Evolutionary conservation across 2,113 vertebrate species (phyloP).

Genomic region (Xenopus borealis): DNA sequence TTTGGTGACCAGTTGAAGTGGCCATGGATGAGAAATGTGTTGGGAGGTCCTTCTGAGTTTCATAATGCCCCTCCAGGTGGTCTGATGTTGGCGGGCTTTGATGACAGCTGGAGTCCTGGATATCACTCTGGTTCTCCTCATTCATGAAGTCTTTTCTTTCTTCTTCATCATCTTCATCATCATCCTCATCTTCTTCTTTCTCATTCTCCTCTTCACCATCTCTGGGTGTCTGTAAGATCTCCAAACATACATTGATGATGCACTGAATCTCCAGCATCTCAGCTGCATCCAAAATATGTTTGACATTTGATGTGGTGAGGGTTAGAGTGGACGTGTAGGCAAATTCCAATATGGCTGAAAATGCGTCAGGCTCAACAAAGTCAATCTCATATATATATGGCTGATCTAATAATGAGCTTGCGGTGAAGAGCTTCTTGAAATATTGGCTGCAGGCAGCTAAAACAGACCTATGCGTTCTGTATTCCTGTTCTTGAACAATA

Average conservation of each 20-base stretch:
- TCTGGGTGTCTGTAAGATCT: conserved; percentile 87
- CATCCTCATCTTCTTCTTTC: conserved; percentile 62
- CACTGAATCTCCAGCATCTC: conserved; percentile 95
- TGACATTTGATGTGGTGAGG: conserved; percentile 87
- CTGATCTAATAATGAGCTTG: conserved; percentile 73
- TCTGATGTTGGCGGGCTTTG: conserved; percentile 80
- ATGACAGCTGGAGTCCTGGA: conserved; percentile 68
- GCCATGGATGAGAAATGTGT: conserved; percentile 58
- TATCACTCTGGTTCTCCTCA: conserved; percentile 61
- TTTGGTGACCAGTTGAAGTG: conserved; percentile 67
- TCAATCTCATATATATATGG: conserved; percentile 92
- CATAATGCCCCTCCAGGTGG: conserved; percentile 65
- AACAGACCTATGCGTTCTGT: conserved; percentile 89
- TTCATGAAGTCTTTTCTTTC: conserved; percentile 72
- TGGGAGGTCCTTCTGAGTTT: conserved; percentile 65
- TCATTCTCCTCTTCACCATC: conserved; percentile 66
- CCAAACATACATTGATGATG: conserved; percentile 91
- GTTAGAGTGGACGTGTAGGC: conserved; percentile 97
- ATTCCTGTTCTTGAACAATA: conserved; percentile 91
- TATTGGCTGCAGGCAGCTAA: conserved; percentile 97
- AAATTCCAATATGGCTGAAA: conserved; percentile 95
- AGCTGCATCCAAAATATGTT: conserved; percentile 90
- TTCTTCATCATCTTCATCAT: conserved; percentile 73
- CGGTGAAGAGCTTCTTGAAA: conserved; percentile 97
- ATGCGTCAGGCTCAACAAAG: conserved; percentile 90